Base-by-base conservation (phyloP, 2,888 invertebrate species). In the Neoascia interrupta region DNA sequence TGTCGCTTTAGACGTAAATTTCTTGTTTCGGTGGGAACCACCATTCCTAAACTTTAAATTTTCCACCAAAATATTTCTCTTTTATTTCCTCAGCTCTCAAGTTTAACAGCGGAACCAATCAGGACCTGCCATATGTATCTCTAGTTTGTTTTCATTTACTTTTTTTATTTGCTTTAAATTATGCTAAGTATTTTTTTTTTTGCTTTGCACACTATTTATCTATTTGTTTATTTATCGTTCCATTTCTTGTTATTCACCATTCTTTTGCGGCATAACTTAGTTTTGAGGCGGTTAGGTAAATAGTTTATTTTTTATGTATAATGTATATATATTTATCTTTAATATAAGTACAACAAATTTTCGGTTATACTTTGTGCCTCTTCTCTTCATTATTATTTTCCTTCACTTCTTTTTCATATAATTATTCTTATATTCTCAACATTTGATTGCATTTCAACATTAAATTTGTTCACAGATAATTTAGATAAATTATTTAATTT, bases 361-460 rank as follows among this genome's bases (percentile, higher is more conserved):
- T 34, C 31, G 70, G 64, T 76, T 60, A 64, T 70, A 76, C 53
- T 70, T 51, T 61, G 34, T 64, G 64, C 64, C 76, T 70, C 64
- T 13, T 19, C 31, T 13, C 13, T 41, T 43, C 16, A 47, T 63
- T 18, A n/a, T 21, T 54, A 19, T 43, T 31, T 37, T 51, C 61
- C 34, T 34, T 45, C 31, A 23, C 45, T 31, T 69, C 21, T 10
- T 49, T 61, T 53, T n/a, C n/a, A n/a, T n/a, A n/a, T n/a, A n/a
- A n/a, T n/a, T 31, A 6, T 47, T 45, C 34, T 21, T 39, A 34
- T 18, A 21, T 18, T 60, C 19, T 64, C 63, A 63, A 64, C 31
- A 70, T 70, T 60, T 76, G 76, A 79, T 79, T 79, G 79, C 66
- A 79, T 73, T 66, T 73, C 66, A 73, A 72, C 72, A 64, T 23